Conservation (phyloP, 2,797 vertebrate genomes). For the Anguilla pacifica region DNA sequence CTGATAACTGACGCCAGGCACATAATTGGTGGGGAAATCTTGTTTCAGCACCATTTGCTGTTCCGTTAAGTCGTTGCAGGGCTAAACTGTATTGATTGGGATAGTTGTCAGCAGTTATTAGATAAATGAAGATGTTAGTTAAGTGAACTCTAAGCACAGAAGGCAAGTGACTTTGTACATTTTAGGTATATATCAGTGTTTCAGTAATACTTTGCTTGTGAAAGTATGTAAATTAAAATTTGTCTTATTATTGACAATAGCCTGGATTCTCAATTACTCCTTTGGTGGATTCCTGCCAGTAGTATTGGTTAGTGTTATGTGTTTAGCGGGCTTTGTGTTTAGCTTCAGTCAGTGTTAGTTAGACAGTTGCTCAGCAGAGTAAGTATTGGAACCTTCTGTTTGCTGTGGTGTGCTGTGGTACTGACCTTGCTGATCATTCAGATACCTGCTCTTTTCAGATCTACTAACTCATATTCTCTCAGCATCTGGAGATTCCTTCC, state of each 20-base stretch:
- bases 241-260: neutral
- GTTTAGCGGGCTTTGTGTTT: neutral
- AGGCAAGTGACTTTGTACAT: neutral
- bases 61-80: neutral
- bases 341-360: neutral
- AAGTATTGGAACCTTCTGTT: neutral
- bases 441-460: constrained; percentile 43
- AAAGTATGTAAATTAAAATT: neutral
- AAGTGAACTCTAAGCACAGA: neutral
- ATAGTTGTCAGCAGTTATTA: constrained; percentile 6
- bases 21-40: constrained; percentile 1
- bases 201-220: neutral
- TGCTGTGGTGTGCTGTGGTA: constrained; percentile 65
- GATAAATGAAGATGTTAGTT: constrained; percentile 2
- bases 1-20: neutral
- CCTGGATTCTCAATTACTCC: neutral
- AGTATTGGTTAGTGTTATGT: neutral
- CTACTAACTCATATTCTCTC: constrained; percentile 36
- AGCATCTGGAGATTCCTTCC: constrained; percentile 37
- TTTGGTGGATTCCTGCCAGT: neutral
- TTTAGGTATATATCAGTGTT: neutral
- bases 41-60: neutral
- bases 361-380: neutral
- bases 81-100: constrained; percentile 15
- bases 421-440: constrained; percentile 30